Evolutionary conservation across 1,140 invertebrate species (phyloP).

Genomic region (Tenebrio molitor): DNA sequence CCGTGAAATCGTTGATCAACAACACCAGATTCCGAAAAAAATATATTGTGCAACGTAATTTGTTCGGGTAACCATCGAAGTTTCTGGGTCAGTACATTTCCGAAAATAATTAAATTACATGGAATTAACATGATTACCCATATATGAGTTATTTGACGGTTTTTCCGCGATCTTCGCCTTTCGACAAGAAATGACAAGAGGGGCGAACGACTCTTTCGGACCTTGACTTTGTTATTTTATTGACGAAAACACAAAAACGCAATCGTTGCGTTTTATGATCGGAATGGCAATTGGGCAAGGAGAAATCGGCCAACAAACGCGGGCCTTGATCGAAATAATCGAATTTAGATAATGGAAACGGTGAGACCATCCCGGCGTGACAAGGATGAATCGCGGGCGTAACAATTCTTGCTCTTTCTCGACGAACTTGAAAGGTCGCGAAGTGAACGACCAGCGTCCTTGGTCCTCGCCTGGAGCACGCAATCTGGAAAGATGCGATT

Average conservation of each 20-base stretch:
- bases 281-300: slow-evolving; percentile 6
- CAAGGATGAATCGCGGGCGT: slow-evolving; percentile 8
- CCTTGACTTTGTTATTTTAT: slow-evolving; percentile 1
- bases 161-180: neutral
- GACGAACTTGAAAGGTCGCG: slow-evolving; percentile 59
- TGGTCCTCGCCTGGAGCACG: slow-evolving; percentile 43
- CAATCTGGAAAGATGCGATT: slow-evolving; percentile 27
- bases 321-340: slow-evolving; percentile 1
- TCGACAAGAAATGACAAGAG: neutral
- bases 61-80: neutral
- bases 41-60: neutral
- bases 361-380: neutral
- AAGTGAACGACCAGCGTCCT: slow-evolving; percentile 57
- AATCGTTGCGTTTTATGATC: neutral
- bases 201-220: neutral
- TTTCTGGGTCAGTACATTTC: slow-evolving; percentile 16
- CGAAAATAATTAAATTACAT: slow-evolving; percentile 5
- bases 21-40: neutral
- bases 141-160: neutral
- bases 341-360: neutral
- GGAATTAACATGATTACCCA: neutral
- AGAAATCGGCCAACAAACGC: neutral
- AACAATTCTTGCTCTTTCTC: slow-evolving; percentile 21
- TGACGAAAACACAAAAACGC: neutral
- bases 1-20: neutral